phyloP scores from a whole-genome alignment of 2,797 vertebrate species.

The Poeciliopsis presidionis region DNA sequence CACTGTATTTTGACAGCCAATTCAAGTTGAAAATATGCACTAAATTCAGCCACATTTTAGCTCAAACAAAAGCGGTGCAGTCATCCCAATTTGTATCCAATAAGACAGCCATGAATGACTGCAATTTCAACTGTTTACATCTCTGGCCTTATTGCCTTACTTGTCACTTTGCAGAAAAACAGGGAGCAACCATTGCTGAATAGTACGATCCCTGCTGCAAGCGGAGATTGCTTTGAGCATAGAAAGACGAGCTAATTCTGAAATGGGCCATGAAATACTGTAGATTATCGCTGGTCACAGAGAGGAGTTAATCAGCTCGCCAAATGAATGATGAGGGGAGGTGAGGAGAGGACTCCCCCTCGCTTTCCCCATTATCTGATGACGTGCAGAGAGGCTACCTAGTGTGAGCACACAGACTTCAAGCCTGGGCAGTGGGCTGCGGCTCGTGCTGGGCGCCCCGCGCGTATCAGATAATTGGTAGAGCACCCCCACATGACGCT shows the following conservation, averaged over 20 bases:
- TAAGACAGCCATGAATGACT: conserved; percentile 49
- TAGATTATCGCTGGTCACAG: conserved; percentile 63
- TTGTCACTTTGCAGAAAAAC: conserved; percentile 62
- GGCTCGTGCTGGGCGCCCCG: conserved; percentile 69
- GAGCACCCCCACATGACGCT: conserved; percentile 63
- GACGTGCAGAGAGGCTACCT: conserved; percentile 67
- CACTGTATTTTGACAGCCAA: not conserved
- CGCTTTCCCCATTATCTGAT: conserved; percentile 62
- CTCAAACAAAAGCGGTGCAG: conserved; percentile 32
- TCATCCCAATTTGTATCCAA: conserved; percentile 40
- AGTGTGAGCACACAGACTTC: conserved; percentile 68
- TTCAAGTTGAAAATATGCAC: conserved; percentile 7
- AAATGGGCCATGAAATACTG: conserved; percentile 78
- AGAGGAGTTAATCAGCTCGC: conserved; percentile 71
- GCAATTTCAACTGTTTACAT: conserved; percentile 53
- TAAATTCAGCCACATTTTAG: conserved; percentile 24
- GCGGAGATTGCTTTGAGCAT: conserved; percentile 50
- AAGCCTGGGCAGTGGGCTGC: conserved; percentile 66
- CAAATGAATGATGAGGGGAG: conserved; percentile 69
- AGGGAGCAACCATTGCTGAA: conserved; percentile 38
- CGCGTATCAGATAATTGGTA: conserved; percentile 75
- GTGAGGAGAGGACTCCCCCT: conserved; percentile 50
- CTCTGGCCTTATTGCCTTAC: conserved; percentile 55
- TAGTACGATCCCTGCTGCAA: conserved; percentile 49
- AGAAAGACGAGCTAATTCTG: conserved; percentile 67